Percentiles rank a stretch among this genome's conserved stretches.
Evolutionary conservation across 2,797 vertebrate genomes (phyloP).

Genomic region (Todus mexicanus): DNA sequence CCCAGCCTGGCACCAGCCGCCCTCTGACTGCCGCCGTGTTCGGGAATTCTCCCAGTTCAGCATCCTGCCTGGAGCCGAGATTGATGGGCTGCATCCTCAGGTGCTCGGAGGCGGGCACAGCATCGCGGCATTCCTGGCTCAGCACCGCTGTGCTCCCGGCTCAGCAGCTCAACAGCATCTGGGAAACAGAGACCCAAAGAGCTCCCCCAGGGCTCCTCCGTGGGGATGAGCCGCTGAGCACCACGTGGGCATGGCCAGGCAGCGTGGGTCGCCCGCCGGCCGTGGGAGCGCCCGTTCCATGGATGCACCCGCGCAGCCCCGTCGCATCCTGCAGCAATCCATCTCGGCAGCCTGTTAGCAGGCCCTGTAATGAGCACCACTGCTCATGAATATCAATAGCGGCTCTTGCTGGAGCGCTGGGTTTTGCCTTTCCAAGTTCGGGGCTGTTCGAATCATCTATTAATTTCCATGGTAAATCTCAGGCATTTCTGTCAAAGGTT

Average conservation of each 20-base stretch:
- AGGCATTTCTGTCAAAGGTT: slow-evolving; percentile 31
- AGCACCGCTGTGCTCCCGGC: background rate
- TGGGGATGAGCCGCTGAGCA: accelerated
- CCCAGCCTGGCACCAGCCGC: background rate
- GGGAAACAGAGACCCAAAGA: no score
- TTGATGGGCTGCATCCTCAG: background rate
- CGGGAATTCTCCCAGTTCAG: background rate
- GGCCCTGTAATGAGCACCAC: background rate
- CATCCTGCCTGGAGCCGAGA: background rate
- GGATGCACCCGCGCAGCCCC: background rate
- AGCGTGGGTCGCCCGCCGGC: no score
- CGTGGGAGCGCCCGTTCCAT: accelerated
- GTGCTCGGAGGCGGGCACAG: accelerated
- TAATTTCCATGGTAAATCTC: slow-evolving; percentile 1
- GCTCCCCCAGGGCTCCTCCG: accelerated
- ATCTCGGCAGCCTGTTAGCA: background rate
- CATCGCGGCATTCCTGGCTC: background rate
- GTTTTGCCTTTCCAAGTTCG: background rate
- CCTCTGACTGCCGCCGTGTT: accelerated
- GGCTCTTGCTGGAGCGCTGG: background rate
- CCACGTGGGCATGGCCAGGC: accelerated
- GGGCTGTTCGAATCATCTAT: slow-evolving; percentile 9
- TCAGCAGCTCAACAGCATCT: background rate
- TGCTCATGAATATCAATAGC: background rate
- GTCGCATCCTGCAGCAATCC: background rate